These are phyloP conservation scores for Psophia crepitans DNA, from an alignment of 2,113 vertebrate genomes.

Conservation along the genomic window DNA sequence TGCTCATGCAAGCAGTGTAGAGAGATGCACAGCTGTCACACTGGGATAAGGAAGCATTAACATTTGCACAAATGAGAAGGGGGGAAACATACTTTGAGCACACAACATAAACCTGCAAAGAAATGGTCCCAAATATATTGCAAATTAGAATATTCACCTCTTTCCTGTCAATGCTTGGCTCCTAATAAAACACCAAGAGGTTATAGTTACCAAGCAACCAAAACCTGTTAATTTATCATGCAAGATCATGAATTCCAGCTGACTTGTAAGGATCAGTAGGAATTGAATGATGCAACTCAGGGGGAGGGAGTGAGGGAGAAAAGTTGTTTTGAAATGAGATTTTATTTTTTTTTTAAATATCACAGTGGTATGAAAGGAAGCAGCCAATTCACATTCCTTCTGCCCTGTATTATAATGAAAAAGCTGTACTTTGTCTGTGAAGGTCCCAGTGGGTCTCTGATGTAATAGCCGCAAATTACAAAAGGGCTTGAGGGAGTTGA, in stretches of 20 bases:
- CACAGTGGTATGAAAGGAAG: neutral
- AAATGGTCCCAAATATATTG: neutral
- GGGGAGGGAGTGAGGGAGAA: neutral
- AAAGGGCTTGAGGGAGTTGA: neutral
- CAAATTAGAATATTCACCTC: neutral
- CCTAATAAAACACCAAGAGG: slow-evolving; percentile 43
- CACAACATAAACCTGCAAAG: neutral
- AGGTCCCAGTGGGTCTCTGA: neutral
- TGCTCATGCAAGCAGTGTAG: neutral
- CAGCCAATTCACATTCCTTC: neutral
- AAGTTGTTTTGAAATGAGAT: neutral
- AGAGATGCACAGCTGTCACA: neutral
- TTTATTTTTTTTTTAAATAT: neutral
- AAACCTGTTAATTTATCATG: slow-evolving; percentile 19
- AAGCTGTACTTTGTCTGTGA: neutral
- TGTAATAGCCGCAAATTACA: neutral
- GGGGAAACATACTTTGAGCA: neutral
- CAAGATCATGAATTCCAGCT: slow-evolving; percentile 21
- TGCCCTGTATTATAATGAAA: neutral
- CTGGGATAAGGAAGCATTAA: neutral
- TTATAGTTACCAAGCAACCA: slow-evolving; percentile 68
- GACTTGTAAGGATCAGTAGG: neutral
- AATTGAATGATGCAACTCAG: neutral
- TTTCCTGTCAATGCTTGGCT: slow-evolving; percentile 7
- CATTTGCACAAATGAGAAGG: neutral